These are phyloP conservation scores for Drosophila subobscura DNA, from an alignment of 1,140 invertebrate species.

Conservation along the genomic window DNA sequence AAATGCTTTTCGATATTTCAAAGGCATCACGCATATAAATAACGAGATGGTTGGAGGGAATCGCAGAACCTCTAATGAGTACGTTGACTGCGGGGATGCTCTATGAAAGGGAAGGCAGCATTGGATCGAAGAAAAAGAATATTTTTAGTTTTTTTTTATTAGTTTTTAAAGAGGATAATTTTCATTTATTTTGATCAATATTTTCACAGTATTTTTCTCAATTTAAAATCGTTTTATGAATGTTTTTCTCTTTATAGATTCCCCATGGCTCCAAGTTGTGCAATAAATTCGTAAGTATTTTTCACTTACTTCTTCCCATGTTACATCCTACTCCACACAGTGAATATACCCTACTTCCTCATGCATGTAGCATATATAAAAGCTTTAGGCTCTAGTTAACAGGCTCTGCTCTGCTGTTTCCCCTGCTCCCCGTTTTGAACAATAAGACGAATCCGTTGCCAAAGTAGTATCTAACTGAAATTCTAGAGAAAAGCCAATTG, in stretches of 20 bases:
- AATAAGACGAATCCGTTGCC: slow-evolving; percentile 21
- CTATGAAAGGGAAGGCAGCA: not conserved
- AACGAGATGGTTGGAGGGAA: slow-evolving; percentile 20
- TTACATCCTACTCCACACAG: too few relatives aligned
- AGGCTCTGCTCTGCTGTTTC: slow-evolving; percentile 5
- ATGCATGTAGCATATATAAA: slow-evolving; percentile 10
- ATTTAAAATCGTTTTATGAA: not conserved
- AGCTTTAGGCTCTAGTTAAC: not conserved
- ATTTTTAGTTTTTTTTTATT: not conserved
- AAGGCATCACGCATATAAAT: slow-evolving; percentile 59
- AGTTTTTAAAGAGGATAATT: too few relatives aligned
- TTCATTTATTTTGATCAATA: not conserved
- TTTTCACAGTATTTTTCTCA: not conserved
- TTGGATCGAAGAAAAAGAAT: too few relatives aligned
- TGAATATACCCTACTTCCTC: not conserved
- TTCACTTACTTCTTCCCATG: too few relatives aligned
- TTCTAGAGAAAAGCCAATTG: slow-evolving; percentile 69
- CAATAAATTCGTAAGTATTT: too few relatives aligned
- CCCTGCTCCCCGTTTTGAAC: not conserved
- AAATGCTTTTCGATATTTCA: slow-evolving; percentile 78
- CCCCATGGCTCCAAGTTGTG: too few relatives aligned
- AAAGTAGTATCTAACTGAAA: slow-evolving; percentile 48
- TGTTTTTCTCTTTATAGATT: too few relatives aligned
- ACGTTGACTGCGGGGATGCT: slow-evolving; percentile 9
- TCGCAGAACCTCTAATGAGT: not conserved